Evolutionary conservation across 2,113 vertebrate species (phyloP).

Genomic region (Hippopotamus amphibius): DNA sequence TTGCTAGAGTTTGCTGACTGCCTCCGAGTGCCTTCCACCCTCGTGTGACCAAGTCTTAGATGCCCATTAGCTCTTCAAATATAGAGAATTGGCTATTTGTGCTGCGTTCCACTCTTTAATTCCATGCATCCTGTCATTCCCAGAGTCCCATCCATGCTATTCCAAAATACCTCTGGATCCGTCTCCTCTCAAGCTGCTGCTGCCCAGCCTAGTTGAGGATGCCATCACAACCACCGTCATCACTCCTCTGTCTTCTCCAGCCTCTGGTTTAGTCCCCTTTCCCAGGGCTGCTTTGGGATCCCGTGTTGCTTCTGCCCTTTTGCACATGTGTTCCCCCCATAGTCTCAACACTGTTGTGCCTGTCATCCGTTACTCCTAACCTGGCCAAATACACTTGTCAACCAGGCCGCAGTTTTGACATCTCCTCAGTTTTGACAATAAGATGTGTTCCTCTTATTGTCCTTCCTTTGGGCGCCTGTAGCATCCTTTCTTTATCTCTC

Average conservation of each 20-base stretch:
- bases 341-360: neutral
- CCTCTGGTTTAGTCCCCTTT: neutral
- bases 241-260: neutral
- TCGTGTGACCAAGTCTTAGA: neutral
- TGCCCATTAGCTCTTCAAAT: neutral
- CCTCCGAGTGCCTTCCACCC: fast-evolving
- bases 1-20: neutral
- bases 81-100: neutral
- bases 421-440: neutral
- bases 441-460: neutral
- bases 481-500: neutral
- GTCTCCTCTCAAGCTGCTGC: neutral
- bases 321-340: neutral
- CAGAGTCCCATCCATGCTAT: too few species aligned
- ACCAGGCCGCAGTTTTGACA: neutral
- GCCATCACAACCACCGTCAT: fast-evolving
- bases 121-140: too few species aligned
- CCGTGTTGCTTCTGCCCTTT: neutral
- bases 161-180: neutral
- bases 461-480: neutral
- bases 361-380: too few species aligned
- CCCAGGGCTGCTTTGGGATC: neutral
- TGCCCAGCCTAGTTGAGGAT: neutral
- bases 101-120: neutral
- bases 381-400: neutral